Conservation (phyloP, 1,140 invertebrate genomes). For the Anastrepha obliqua region DNA sequence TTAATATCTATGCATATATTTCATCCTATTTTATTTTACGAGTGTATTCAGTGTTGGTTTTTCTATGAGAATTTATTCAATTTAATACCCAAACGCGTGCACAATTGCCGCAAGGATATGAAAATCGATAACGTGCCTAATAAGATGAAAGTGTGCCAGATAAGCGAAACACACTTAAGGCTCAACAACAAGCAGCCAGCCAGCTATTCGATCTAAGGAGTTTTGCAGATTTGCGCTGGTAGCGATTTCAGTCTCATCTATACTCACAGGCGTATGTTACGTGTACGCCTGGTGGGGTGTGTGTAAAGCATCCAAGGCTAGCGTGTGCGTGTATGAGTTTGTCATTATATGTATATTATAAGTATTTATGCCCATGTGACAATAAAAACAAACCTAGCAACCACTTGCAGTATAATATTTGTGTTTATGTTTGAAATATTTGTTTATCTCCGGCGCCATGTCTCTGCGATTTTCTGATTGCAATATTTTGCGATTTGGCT, state of each 20-base stretch:
- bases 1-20: background rate
- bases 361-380: background rate
- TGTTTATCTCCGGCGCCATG: constrained; percentile 27
- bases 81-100: constrained; percentile 55
- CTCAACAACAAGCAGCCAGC: background rate
- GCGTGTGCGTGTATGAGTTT: background rate
- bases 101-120: constrained; percentile 52
- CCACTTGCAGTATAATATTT: background rate
- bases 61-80: constrained; percentile 45
- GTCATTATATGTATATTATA: constrained; percentile 22
- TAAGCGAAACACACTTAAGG: constrained; percentile 5
- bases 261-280: background rate
- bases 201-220: background rate
- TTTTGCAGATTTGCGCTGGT: constrained; percentile 8
- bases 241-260: background rate
- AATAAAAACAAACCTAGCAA: background rate
- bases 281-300: constrained; percentile 9
- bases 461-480: background rate
- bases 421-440: constrained; percentile 16
- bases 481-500: background rate
- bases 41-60: background rate
- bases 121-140: constrained; percentile 52
- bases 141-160: constrained; percentile 52
- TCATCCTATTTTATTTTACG: constrained; percentile 41
- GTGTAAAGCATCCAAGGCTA: too few species aligned